A percentile compares a stretch with the other conserved stretches of the same genome.
These are phyloP conservation scores for Poeciliopsis prolifica DNA, from an alignment of 2,113 vertebrate genomes.

Conservation along the genomic window DNA sequence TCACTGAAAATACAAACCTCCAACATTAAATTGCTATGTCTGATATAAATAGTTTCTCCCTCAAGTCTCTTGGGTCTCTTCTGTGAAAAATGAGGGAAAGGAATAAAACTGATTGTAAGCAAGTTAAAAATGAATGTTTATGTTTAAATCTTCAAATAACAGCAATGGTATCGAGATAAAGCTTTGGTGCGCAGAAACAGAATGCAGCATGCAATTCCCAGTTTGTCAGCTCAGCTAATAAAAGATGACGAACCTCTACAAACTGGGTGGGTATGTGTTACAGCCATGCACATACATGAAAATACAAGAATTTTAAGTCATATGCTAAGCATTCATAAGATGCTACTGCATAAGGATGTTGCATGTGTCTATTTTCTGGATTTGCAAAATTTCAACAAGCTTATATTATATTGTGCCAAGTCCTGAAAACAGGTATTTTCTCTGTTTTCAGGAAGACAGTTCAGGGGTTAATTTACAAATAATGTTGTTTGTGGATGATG, in stretches of 20 bases:
- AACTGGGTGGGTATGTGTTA: background rate
- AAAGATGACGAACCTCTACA: background rate
- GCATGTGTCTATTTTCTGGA: background rate
- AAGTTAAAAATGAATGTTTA: conserved; percentile 1
- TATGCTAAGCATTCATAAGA: conserved; percentile 46
- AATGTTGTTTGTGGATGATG: background rate
- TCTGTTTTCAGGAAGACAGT: too few relatives aligned
- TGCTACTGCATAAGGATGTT: conserved; percentile 8
- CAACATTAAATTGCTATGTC: conserved; percentile 99
- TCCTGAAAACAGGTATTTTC: too few relatives aligned
- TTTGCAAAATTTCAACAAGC: background rate
- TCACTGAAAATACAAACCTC: conserved; percentile 94
- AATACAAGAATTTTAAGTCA: background rate
- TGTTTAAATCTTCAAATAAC: background rate
- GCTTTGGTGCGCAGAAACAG: background rate
- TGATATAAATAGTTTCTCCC: conserved; percentile 99
- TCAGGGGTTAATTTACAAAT: background rate
- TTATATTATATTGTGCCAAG: background rate
- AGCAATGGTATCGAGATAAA: conserved; percentile 13
- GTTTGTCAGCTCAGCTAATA: background rate
- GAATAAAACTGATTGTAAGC: conserved; percentile 81
- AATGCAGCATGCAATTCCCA: background rate
- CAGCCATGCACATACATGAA: background rate
- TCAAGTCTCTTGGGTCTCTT: conserved; percentile 99
- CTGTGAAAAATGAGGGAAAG: conserved; percentile 87